Conservation (phyloP, 2,113 vertebrate genomes). For the Burhinus oedicnemus region DNA sequence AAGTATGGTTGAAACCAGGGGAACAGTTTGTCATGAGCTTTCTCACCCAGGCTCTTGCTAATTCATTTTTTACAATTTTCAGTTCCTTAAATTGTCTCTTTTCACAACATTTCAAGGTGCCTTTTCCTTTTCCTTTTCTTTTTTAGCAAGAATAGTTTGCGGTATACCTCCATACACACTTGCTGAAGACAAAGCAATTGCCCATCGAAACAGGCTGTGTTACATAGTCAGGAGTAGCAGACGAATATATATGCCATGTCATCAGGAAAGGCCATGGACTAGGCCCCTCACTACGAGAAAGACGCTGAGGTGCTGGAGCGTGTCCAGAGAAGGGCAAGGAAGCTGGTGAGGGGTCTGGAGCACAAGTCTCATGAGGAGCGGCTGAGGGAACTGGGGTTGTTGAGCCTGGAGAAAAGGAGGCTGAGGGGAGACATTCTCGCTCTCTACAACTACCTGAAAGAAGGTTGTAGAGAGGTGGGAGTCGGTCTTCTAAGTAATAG, state of each 20-base stretch:
- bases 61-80: neutral
- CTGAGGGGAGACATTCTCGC: no score
- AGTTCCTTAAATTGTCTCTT: neutral
- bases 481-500: no score
- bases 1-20: neutral
- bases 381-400: no score
- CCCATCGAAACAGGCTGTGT: neutral
- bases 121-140: neutral
- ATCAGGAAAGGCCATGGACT: neutral
- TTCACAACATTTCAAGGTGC: neutral
- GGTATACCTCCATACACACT: neutral
- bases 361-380: no score
- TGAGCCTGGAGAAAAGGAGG: no score
- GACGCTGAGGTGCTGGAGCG: no score
- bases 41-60: neutral
- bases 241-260: accelerated
- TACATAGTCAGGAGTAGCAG: neutral
- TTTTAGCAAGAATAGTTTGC: neutral
- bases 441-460: no score
- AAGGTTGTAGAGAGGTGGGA: no score
- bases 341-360: no score
- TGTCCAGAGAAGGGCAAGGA: no score
- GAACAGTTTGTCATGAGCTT: neutral
- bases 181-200: neutral
- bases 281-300: no score